Conservation (phyloP, 2,888 invertebrate species). For the Cheilosia urbana region DNA sequence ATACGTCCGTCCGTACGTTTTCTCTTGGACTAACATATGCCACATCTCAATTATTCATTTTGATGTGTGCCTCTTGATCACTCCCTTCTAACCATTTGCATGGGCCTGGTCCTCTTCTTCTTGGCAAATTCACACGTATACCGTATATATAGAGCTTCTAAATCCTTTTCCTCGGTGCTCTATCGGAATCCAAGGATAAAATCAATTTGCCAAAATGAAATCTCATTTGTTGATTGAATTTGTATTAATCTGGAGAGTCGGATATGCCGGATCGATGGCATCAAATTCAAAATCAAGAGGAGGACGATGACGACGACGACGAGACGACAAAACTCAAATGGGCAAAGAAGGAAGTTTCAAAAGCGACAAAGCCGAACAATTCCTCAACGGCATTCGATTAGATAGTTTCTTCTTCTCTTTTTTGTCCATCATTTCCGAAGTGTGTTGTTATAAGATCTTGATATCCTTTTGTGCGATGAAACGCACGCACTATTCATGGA, state of each 20-base stretch:
- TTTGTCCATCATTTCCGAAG: neutral
- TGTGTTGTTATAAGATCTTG: neutral
- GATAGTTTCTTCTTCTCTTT: neutral
- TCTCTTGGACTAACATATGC: neutral
- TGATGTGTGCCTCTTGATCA: conserved; percentile 42
- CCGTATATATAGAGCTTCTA: neutral
- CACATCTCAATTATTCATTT: conserved; percentile 62
- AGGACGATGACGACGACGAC: conserved; percentile 25
- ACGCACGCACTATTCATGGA: conserved; percentile 5
- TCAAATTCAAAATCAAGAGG: neutral
- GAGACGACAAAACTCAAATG: conserved; percentile 42
- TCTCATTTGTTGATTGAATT: conserved; percentile 72
- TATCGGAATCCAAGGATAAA: conserved; percentile 37
- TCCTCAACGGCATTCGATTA: conserved; percentile 28
- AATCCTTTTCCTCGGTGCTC: conserved; percentile 30
- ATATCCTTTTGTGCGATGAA: conserved; percentile 12
- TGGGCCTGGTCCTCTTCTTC: neutral
- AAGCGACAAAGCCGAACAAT: neutral
- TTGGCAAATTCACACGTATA: conserved; percentile 21
- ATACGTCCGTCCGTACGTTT: conserved; percentile 2
- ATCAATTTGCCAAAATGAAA: conserved; percentile 67
- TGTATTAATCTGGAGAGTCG: conserved; percentile 42
- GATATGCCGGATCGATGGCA: neutral
- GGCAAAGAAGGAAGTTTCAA: neutral
- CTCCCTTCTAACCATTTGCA: neutral